Evolutionary conservation across 2,113 vertebrate genomes (phyloP), one percentile per base, ranked within the genome.

Genomic region (Elanus axillaris): DNA sequence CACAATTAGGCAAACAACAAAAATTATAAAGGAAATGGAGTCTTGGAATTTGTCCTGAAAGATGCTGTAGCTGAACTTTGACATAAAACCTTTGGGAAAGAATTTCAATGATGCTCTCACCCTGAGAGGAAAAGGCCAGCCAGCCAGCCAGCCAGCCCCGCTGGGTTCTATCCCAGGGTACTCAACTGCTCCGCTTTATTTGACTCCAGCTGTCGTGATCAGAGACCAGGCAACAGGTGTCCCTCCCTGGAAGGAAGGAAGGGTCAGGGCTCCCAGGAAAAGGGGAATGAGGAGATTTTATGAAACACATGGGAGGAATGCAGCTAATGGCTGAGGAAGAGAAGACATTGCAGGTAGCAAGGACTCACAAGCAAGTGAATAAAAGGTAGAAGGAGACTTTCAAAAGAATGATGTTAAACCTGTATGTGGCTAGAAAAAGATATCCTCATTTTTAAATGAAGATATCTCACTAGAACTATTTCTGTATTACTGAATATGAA

Each of bases 141-240:
- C n/a, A n/a, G n/a, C 26, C 50, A 52, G 26, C 29, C 29, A 88
- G 22, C 8, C 38, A 85, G 4, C 5, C 17, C 63, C 58, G 60
- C 58, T 50, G n/a, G 10, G 11, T 42, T 91, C 9, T 56, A 22
- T 23, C 68, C 31, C 55, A 86, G 68, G 73, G 36, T 16, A 53
- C 14, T 48, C 64, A 68, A 42, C n/a, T 16, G 8, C 64, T 75
- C 56, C 2, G 10, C 75, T 93, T 93, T 59, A n/a, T 95, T 45
- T 69, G 34, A 75, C 48, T 88, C 55, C 88, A 96, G 92, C 86
- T 96, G 94, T 79, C 1, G 0, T 69, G 52, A 76, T 31, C 36
- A 81, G 77, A 93, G 62, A 78, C 16, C 3, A 6, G 36, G 80
- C 21, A 97, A 76, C 94, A 97, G 96, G 86, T 95, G 96, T 76